These are phyloP conservation scores for Drosophila hydei DNA, from an alignment of 1,140 invertebrate genomes.

Conservation along the genomic window DNA sequence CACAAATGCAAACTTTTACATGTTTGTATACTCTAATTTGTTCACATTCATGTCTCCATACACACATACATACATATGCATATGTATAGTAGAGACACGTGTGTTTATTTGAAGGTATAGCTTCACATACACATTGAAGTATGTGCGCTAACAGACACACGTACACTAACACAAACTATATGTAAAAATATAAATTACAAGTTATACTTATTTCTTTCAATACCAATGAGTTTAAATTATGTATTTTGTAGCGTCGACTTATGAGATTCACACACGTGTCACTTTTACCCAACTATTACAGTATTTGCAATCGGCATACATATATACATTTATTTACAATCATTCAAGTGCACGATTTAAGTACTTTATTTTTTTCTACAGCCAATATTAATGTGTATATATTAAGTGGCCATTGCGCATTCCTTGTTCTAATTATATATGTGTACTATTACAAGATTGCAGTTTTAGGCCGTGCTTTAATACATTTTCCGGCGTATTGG, in stretches of 20 bases:
- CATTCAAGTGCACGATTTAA: conserved; percentile 59
- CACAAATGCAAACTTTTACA: not conserved
- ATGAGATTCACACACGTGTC: conserved; percentile 82
- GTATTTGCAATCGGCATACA: conserved; percentile 52
- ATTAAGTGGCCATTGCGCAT: conserved; percentile 68
- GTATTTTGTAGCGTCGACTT: conserved; percentile 47
- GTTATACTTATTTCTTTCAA: conserved; percentile 36
- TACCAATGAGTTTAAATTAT: conserved; percentile 43
- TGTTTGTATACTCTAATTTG: conserved; percentile 2
- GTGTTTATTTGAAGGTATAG: conserved; percentile 1
- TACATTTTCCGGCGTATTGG: conserved; percentile 46
- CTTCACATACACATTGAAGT: not conserved
- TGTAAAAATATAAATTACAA: conserved; percentile 4
- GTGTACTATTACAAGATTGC: conserved; percentile 62
- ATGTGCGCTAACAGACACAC: not conserved
- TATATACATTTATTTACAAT: conserved; percentile 45
- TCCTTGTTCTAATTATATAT: conserved; percentile 60
- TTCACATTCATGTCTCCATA: not conserved
- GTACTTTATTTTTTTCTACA: conserved; percentile 62
- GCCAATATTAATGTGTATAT: conserved; percentile 30
- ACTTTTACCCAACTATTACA: conserved; percentile 63
- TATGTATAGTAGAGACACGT: not conserved
- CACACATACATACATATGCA: not conserved
- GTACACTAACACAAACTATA: conserved; percentile 11
- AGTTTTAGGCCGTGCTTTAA: conserved; percentile 57